Percentiles rank a stretch among this genome's conserved stretches.
phyloP scores from a whole-genome alignment of 2,113 vertebrate species.

The Taxidea taxus region DNA sequence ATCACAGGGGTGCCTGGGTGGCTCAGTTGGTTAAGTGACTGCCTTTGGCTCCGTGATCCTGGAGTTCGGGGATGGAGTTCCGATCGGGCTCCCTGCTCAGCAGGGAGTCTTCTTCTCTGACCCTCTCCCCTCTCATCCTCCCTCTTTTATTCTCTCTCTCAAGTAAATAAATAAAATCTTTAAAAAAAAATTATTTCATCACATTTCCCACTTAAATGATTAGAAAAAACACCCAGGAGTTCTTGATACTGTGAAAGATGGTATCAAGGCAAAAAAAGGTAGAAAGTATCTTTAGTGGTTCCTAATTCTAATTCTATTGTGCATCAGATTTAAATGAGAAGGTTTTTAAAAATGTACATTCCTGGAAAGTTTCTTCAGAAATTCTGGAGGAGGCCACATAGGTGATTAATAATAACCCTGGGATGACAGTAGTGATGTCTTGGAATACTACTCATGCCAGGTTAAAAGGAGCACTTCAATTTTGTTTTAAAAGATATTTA shows the following conservation, averaged over 20 bases:
- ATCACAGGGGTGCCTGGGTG: not conserved
- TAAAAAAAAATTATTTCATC: not conserved
- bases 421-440: not conserved
- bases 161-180: too few relatives aligned
- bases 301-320: not conserved
- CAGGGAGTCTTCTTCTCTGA: too few relatives aligned
- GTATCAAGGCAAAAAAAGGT: not conserved
- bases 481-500: too few relatives aligned
- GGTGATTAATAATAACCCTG: not conserved
- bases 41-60: too few relatives aligned
- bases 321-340: not conserved
- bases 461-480: not conserved
- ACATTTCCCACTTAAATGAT: not conserved
- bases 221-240: not conserved
- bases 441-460: not conserved
- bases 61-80: too few relatives aligned
- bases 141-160: too few relatives aligned
- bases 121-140: too few relatives aligned
- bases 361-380: not conserved
- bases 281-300: not conserved
- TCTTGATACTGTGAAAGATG: constrained; percentile 5
- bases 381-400: not conserved
- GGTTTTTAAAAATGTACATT: not conserved
- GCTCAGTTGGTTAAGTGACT: too few relatives aligned
- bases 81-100: too few relatives aligned